These are phyloP conservation scores for Cololabis saira DNA, from an alignment of 2,113 vertebrate species.

Conservation along the genomic window DNA sequence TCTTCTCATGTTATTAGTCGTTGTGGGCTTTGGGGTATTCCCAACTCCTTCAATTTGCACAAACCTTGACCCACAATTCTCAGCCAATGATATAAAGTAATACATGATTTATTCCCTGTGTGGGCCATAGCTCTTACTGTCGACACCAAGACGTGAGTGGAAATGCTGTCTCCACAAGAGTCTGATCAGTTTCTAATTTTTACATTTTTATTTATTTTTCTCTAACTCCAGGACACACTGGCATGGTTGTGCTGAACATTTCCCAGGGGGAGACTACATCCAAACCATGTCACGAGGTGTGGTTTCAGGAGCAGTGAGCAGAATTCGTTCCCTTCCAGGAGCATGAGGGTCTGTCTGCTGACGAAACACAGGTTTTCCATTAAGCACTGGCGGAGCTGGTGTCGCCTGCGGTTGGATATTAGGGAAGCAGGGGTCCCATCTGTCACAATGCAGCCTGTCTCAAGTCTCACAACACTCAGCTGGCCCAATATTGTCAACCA, in stretches of 20 bases:
- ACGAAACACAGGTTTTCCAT: constrained; percentile 67
- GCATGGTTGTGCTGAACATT: constrained; percentile 14
- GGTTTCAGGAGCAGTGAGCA: constrained; percentile 31
- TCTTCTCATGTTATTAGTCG: not conserved
- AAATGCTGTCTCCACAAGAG: not conserved
- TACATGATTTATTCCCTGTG: constrained; percentile 17
- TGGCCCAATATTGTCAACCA: constrained; percentile 64
- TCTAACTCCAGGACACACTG: constrained; percentile 25
- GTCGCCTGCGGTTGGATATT: constrained; percentile 47
- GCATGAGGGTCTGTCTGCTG: constrained; percentile 29
- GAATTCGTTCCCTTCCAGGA: constrained; percentile 27
- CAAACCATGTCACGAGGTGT: constrained; percentile 41
- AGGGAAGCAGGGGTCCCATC: constrained; percentile 45
- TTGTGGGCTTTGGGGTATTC: not conserved
- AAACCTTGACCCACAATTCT: not conserved
- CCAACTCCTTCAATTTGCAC: constrained; percentile 3
- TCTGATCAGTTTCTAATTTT: constrained; percentile 12
- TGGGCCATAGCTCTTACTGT: constrained; percentile 20
- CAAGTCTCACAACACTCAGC: constrained; percentile 40
- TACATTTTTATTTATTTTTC: constrained; percentile 29
- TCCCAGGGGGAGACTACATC: constrained; percentile 14
- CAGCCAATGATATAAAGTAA: not conserved
- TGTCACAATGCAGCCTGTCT: constrained; percentile 38
- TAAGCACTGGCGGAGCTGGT: constrained; percentile 28
- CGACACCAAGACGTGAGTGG: not conserved